Evolutionary conservation across 2,797 vertebrate species (phyloP).

Genomic region (Enteromius viviparus): DNA sequence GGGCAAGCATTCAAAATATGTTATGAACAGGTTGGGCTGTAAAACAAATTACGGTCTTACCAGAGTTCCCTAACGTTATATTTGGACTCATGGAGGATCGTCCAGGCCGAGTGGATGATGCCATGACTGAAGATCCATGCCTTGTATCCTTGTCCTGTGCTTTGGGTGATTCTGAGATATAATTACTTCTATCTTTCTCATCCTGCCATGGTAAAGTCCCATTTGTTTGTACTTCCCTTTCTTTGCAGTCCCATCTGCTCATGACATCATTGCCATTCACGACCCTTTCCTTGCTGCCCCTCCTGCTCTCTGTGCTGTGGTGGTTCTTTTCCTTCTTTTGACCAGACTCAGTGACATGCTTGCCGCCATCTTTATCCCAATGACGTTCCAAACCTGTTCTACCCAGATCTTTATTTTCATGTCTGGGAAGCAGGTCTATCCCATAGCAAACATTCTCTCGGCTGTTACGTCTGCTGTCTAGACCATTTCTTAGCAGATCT

Average conservation of each 20-base stretch:
- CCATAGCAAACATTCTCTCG: conserved; percentile 70
- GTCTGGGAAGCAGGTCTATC: conserved; percentile 65
- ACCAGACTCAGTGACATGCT: conserved; percentile 74
- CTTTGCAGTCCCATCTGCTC: conserved; percentile 79
- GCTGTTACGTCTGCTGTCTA: conserved; percentile 71
- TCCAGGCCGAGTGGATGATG: conserved; percentile 86
- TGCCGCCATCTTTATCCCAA: conserved; percentile 75
- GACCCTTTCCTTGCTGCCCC: conserved; percentile 75
- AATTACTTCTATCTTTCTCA: conserved; percentile 82
- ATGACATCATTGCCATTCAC: conserved; percentile 70
- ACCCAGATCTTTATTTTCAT: conserved; percentile 72
- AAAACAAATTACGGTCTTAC: conserved; percentile 69
- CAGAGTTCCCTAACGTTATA: conserved; percentile 82
- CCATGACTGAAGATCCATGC: conserved; percentile 80
- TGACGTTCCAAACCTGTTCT: conserved; percentile 68
- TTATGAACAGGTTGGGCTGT: neutral
- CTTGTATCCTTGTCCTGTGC: conserved; percentile 92
- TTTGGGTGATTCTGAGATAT: conserved; percentile 86
- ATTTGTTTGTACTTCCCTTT: conserved; percentile 82
- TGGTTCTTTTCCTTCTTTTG: conserved; percentile 70
- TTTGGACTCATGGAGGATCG: conserved; percentile 90
- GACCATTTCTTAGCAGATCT: conserved; percentile 84
- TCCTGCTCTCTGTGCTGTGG: conserved; percentile 55
- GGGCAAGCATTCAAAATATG: neutral
- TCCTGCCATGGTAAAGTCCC: conserved; percentile 89